Conservation (phyloP, 2,888 invertebrate species). For the Esperia sulphurella region DNA sequence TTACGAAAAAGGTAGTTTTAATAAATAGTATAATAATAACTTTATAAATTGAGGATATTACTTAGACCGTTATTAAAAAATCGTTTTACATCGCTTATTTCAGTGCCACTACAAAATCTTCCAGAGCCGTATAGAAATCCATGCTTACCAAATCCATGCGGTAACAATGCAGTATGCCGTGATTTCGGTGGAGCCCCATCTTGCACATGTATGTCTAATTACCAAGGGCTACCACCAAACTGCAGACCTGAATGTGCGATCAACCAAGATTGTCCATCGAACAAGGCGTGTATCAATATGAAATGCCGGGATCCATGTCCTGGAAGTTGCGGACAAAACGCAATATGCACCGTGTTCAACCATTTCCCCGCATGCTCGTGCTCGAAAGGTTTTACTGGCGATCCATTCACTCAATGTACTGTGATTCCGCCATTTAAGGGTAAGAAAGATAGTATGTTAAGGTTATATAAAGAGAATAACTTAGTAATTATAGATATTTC, state of each 20-base stretch:
- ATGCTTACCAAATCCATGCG: slow-evolving; percentile 85
- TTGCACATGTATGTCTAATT: slow-evolving; percentile 83
- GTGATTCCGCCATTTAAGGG: slow-evolving; percentile 68
- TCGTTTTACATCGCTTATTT: slow-evolving; percentile 21
- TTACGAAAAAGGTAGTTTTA: slow-evolving; percentile 66
- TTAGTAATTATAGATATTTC: neutral
- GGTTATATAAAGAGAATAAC: neutral
- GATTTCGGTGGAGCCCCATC: slow-evolving; percentile 80
- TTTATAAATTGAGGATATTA: too few relatives aligned
- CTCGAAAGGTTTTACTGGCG: slow-evolving; percentile 84
- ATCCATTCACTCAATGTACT: slow-evolving; percentile 85
- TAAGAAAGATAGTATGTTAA: slow-evolving; percentile 21
- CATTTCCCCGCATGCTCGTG: slow-evolving; percentile 86
- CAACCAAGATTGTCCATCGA: slow-evolving; percentile 84
- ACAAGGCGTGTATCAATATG: slow-evolving; percentile 85
- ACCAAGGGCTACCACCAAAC: slow-evolving; percentile 84
- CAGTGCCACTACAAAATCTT: slow-evolving; percentile 38
- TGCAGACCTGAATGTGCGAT: slow-evolving; percentile 87
- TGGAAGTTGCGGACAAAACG: slow-evolving; percentile 83
- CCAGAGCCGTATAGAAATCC: slow-evolving; percentile 76
- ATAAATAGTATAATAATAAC: too few relatives aligned
- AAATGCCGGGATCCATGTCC: slow-evolving; percentile 87
- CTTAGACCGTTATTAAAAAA: neutral
- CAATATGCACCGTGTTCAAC: slow-evolving; percentile 82
- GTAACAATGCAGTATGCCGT: slow-evolving; percentile 82